Evolutionary conservation across 2,888 invertebrate genomes (phyloP).

Genomic region (Tetanocera ferruginea): DNA sequence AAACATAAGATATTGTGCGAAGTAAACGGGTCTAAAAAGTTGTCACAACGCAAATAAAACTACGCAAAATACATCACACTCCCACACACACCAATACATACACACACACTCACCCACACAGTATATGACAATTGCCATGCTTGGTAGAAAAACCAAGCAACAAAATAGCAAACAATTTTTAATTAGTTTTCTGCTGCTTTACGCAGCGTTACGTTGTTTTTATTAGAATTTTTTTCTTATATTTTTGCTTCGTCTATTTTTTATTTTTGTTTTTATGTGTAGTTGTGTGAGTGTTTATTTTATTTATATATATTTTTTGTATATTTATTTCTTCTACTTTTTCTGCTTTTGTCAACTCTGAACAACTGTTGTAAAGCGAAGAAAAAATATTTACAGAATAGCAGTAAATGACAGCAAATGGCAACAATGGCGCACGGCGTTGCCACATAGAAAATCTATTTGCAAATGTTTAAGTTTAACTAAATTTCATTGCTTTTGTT

Average conservation of each 20-base stretch:
- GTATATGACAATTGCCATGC: neutral
- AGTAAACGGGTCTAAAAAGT: neutral
- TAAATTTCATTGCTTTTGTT: neutral
- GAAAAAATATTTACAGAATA: neutral
- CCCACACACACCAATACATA: neutral
- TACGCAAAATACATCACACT: no score
- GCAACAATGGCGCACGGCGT: constrained; percentile 17
- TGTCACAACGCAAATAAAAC: neutral
- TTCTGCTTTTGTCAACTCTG: neutral
- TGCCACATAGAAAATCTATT: constrained; percentile 3
- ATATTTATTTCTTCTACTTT: neutral
- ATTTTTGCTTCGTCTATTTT: neutral
- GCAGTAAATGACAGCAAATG: constrained; percentile 11
- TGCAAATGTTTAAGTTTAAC: constrained; percentile 3
- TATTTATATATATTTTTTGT: neutral
- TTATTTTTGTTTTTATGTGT: neutral
- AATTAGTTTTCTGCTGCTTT: constrained; percentile 2
- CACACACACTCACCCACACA: neutral
- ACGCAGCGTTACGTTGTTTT: constrained; percentile 1
- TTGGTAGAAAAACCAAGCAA: neutral
- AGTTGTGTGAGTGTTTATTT: neutral
- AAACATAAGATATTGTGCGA: neutral
- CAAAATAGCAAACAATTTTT: neutral
- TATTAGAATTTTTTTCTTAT: neutral
- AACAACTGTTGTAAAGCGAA: neutral